These are phyloP conservation scores for Sphenodon punctatus DNA, from an alignment of 2,797 vertebrate species.

Conservation along the genomic window DNA sequence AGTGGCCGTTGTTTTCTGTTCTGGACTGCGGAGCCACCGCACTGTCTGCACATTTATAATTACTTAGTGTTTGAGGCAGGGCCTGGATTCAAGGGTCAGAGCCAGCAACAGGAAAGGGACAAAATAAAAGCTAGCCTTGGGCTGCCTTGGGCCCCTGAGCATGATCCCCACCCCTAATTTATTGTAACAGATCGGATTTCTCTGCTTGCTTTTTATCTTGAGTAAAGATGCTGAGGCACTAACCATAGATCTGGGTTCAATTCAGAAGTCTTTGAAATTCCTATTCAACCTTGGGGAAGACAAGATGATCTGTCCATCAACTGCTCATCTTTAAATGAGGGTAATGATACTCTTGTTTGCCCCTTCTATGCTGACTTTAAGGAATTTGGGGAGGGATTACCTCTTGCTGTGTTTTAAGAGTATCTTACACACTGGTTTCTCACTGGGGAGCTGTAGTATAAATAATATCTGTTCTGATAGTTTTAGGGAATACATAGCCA, in stretches of 20 bases:
- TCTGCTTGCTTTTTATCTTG: background rate
- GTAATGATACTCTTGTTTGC: background rate
- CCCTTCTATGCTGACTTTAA: accelerated
- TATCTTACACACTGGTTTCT: background rate
- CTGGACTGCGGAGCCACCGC: no score
- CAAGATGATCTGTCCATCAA: background rate
- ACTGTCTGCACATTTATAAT: no score
- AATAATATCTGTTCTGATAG: accelerated
- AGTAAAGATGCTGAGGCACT: background rate
- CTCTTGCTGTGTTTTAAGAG: background rate
- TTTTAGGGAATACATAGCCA: accelerated
- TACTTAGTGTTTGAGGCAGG: no score
- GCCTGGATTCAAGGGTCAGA: no score
- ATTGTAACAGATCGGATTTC: background rate
- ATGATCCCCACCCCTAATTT: background rate
- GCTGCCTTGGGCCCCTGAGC: no score
- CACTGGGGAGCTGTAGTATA: background rate
- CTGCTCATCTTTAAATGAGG: background rate
- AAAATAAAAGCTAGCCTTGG: no score
- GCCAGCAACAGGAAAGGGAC: no score
- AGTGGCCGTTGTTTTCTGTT: no score
- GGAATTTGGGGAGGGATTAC: background rate
- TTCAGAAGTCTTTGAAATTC: background rate
- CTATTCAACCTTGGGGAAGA: background rate
- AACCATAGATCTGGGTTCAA: background rate